Evolutionary conservation across 2,797 vertebrate species (phyloP), one percentile per base, ranked within the genome.

Genomic region (Pangasius sanitwongsei): DNA sequence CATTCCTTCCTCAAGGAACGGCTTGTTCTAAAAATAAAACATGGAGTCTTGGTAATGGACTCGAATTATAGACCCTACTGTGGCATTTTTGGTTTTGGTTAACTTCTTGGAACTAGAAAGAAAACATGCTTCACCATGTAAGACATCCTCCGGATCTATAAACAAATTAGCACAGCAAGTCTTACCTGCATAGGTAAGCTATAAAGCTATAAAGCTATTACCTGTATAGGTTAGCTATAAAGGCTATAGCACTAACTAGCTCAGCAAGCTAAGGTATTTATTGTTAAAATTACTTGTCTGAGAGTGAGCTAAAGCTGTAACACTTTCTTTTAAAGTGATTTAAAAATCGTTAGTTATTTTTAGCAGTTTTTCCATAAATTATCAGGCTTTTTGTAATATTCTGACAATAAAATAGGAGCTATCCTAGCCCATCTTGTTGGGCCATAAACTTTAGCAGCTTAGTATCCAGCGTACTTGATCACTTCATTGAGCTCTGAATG

Each of bases 391-490:
- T 77, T 12, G 1, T 23, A 4, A 18, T 34, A 18, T 31, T 81
- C 7, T 81, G 78, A 80, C 2, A 31, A 20, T 23, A 61, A 82
- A 82, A 9, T 16, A 16, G 6, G 15, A 34, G 5, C 23, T 80
- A 59, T 80, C 37, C 37, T 44, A 57, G 44, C 25, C 25, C n/a
- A 23, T 34, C 50, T 8, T 41, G 2, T 37, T 59, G 20, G 20
- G 81, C 34, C 0, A 13, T 63, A 83, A 13, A 31, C 44, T 44
- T 84, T 50, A 50, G 15, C 41, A 84, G 61, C 82, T 67, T 48
- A 65, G 41, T 41, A 55, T 85, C 50, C 65, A 37, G 83, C 31
- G 8, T 12, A 41, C 48, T 85, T 37, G 65, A 85, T 85, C 83
- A 85, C 84, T 55, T 57, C 50, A 25, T 9, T 57, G 50, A 57